Conservation (phyloP, 2,888 invertebrate species). For the Itoplectis maculator region DNA sequence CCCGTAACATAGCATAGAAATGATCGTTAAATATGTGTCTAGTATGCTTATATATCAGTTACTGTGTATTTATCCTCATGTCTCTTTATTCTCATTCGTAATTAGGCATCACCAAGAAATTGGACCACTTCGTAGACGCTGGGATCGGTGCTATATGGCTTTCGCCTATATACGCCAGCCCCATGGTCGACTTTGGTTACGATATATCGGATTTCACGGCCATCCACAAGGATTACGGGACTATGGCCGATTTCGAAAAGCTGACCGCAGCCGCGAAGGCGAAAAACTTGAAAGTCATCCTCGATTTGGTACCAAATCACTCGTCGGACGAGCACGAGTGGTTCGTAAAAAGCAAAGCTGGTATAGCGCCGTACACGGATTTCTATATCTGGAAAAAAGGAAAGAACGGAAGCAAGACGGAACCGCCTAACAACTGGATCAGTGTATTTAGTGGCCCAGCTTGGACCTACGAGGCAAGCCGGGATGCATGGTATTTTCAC, state of each 20-base stretch:
- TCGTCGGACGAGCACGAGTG: conserved; percentile 86
- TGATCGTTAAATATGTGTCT: not conserved
- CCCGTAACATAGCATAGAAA: not conserved
- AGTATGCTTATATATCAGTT: not conserved
- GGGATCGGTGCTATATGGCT: conserved; percentile 93
- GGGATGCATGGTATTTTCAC: conserved; percentile 86
- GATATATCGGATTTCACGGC: conserved; percentile 92
- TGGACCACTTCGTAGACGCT: conserved; percentile 88
- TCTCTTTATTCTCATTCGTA: not conserved
- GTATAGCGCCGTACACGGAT: conserved; percentile 81
- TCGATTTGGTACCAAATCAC: conserved; percentile 89
- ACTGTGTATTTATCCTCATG: no score
- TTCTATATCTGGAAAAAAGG: conserved; percentile 86
- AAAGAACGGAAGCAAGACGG: conserved; percentile 66
- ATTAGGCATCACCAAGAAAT: conserved; percentile 86
- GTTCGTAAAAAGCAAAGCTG: conserved; percentile 85
- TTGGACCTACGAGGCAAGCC: conserved; percentile 84
- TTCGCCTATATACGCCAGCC: conserved; percentile 93
- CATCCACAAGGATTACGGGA: conserved; percentile 91
- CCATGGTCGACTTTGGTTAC: conserved; percentile 95
- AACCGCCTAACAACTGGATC: conserved; percentile 84
- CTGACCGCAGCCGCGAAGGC: conserved; percentile 87
- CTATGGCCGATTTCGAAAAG: conserved; percentile 89
- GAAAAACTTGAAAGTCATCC: conserved; percentile 86
- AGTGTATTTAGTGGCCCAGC: conserved; percentile 86